Base-by-base conservation (phyloP, 1,140 invertebrate genomes). In the Zaprionus taronus region DNA sequence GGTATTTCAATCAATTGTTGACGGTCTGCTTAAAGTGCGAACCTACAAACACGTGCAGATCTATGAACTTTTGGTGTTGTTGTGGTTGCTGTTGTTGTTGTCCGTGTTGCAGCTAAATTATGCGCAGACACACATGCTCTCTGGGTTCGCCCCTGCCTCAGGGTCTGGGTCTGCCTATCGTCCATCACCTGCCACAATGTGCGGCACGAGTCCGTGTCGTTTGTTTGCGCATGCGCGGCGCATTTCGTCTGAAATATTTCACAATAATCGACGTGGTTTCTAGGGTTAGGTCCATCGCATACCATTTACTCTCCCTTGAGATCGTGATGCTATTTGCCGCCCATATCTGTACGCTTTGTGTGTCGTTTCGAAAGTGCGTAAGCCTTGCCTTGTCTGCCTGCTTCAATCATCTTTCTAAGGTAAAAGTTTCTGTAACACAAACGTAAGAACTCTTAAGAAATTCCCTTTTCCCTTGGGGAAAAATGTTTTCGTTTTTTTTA, bases 211-310 rank as follows among this genome's bases (percentile, higher is more conserved):
- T 64, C 67, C 53, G 63, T 75, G 70, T 77, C 65, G 51, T 80
- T 89, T 87, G 84, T 81, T 87, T 87, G 81, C 80, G 77, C 83
- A 87, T 87, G 84, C 84, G 84, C 78, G n/a, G 58, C 83, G 62
- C 83, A 89, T 78, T 83, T 83, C 80, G 62, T 70, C 74, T 80
- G 63, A 77, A 70, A 85, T 85, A 80, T 79, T 80, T 80, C 83
- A 85, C 70, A 69, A 75, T 75, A 71, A 60, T 64, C 51, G 58
- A 63, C 67, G 28, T 17, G 47, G 11, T 51, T 51, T 51, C 22
- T 51, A 51, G 47, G 47, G 20, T 24, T 51, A 24, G 47, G 47
- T 51, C 11, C 47, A 51, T 49, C 3, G 11, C 20, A 49, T 4
- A 51, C 47, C 7, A 7, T 17, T 7, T 47, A 17, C 17, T 44